Percentiles rank a stretch among this genome's conserved stretches.
Conservation (phyloP, 2,113 vertebrate genomes). For the Apodemus speciosus region DNA sequence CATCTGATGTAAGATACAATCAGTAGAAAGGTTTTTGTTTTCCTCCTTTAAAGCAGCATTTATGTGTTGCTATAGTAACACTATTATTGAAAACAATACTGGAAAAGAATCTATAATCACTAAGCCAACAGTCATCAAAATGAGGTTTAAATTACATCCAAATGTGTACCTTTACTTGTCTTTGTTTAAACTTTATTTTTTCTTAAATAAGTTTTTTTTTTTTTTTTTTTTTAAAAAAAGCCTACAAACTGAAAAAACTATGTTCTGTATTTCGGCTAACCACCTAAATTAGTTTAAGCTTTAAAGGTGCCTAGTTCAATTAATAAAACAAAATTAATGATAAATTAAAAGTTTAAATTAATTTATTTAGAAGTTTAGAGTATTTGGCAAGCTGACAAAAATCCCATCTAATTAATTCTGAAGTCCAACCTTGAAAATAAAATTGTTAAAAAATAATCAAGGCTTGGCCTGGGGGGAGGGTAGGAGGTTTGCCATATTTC, state of each 20-base stretch:
- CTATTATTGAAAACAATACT: conserved; percentile 91
- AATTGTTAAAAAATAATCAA: conserved; percentile 70
- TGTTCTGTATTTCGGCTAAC: conserved; percentile 49
- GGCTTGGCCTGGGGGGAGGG: conserved; percentile 42
- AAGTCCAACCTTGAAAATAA: conserved; percentile 72
- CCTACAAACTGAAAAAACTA: conserved; percentile 44
- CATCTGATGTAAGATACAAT: conserved; percentile 53
- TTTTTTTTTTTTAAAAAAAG: background rate
- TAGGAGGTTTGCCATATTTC: conserved; percentile 44
- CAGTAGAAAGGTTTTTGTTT: conserved; percentile 64
- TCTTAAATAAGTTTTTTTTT: conserved; percentile 80
- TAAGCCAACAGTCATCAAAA: conserved; percentile 87
- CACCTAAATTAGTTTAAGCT: conserved; percentile 65
- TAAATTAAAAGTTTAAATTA: conserved; percentile 65
- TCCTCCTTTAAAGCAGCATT: conserved; percentile 67
- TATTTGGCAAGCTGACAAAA: conserved; percentile 62
- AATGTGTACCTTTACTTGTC: conserved; percentile 86
- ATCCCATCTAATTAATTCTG: conserved; percentile 66
- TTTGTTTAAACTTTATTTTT: conserved; percentile 87
- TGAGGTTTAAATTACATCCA: conserved; percentile 89
- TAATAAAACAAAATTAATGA: conserved; percentile 56
- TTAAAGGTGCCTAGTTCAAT: conserved; percentile 64
- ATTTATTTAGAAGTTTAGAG: conserved; percentile 64
- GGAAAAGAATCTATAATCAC: conserved; percentile 84
- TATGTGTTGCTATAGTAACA: conserved; percentile 87